Base-by-base conservation (phyloP, 2,113 vertebrate species). In the Epinephelus fuscoguttatus region DNA sequence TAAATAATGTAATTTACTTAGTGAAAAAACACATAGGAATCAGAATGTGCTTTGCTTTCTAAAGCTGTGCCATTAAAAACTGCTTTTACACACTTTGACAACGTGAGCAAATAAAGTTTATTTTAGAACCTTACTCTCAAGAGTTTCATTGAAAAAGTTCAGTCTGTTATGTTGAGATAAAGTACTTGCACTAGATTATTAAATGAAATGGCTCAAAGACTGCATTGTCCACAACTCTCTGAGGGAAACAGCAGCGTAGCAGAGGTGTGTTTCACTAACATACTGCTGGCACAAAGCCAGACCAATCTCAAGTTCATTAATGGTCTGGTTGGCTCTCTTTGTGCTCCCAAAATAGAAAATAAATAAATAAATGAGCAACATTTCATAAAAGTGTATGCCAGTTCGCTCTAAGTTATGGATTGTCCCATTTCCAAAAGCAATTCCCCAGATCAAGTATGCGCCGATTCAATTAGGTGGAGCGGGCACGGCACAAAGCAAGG, bases 391-490 rank as follows among this genome's bases (percentile, higher is more conserved):
- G 57, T 33, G 30, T 37, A 14, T 61, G 64, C 76, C 72, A 84
- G 53, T 67, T 68, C 18, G 12, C 59, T 80, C 33, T 50, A 61
- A 70, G 45, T 80, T 76, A 70, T 78, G 45, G 11, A 67, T 45
- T 64, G 68, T 85, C 66, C 63, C 33, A 73, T 82, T 80, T 86
- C 78, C 52, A 75, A 62, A 84, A 80, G 53, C 80, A 37, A 4
- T 78, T 75, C 56, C 73, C 71, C 45, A 33, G 81, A 82, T 84
- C 50, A 76, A 66, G 72, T 53, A 18, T 21, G 45, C 55, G 25
- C 55, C 37, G 70, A 80, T 72, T 78, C 23, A 63, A 80, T 84
- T 81, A 74, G 30, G 21, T 21, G 75, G 19, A 67, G 63, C 73
- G 71, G 75, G 5, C 12, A 8, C n/a, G 9, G 72, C 52, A 57